Conservation (phyloP, 2,797 vertebrate species). For the Siniperca scherzeri region DNA sequence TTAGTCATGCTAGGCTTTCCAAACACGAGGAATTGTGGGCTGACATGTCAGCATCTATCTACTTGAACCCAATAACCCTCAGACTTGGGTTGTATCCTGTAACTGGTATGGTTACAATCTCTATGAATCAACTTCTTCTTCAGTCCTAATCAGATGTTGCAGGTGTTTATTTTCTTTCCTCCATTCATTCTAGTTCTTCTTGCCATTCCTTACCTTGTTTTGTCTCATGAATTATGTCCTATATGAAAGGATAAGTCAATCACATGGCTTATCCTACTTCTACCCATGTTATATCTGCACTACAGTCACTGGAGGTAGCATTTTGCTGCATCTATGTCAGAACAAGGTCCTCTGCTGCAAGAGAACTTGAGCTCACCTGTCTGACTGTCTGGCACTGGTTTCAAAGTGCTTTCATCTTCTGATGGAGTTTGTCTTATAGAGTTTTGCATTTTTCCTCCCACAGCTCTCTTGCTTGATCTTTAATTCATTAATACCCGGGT, state of each 20-base stretch:
- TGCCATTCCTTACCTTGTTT: neutral
- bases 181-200: neutral
- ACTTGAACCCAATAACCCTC: conserved; percentile 18
- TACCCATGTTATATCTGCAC: conserved; percentile 15
- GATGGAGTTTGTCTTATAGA: conserved; percentile 63
- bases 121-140: neutral
- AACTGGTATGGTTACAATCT: neutral
- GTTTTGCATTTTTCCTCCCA: conserved; percentile 67
- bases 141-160: neutral
- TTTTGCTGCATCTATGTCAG: conserved; percentile 40
- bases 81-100: neutral
- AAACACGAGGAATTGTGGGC: neutral
- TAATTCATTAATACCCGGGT: conserved; percentile 80
- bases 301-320: conserved; percentile 15
- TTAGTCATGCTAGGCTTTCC: conserved; percentile 14
- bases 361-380: conserved; percentile 66
- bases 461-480: conserved; percentile 79
- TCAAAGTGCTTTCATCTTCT: conserved; percentile 74
- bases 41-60: conserved; percentile 13
- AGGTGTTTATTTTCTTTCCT: neutral
- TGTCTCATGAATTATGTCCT: neutral
- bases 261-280: conserved; percentile 4
- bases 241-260: neutral
- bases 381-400: conserved; percentile 61
- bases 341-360: conserved; percentile 31